A percentile compares a stretch with the other conserved stretches of the same genome.
Conservation (phyloP, 1,140 invertebrate genomes). For the Asbolus verrucosus region DNA sequence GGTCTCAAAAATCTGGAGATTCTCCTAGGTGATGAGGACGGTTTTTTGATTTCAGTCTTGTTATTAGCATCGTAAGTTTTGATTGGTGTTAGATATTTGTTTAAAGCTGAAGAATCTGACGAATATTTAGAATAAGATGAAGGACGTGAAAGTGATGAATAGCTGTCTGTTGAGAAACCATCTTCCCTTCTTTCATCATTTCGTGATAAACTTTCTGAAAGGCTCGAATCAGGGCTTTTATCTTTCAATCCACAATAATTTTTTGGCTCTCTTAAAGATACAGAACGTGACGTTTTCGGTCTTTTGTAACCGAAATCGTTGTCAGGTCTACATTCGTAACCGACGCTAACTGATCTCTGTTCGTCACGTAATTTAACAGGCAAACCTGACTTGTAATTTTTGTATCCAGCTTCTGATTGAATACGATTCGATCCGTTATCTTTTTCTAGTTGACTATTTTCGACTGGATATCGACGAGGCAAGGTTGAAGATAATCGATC, state of each 20-base stretch:
- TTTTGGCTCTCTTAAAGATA: conserved; percentile 54
- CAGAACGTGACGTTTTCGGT: conserved; percentile 52
- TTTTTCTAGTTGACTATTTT: conserved; percentile 37
- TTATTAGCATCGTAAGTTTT: conserved; percentile 48
- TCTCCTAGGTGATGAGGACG: conserved; percentile 61
- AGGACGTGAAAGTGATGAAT: conserved; percentile 51
- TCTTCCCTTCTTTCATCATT: conserved; percentile 55
- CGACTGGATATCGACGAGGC: conserved; percentile 54
- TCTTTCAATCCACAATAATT: conserved; percentile 44
- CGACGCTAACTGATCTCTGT: conserved; percentile 30
- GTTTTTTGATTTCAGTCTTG: conserved; percentile 57
- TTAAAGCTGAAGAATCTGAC: conserved; percentile 22
- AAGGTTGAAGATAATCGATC: conserved; percentile 54
- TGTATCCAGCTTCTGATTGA: not conserved
- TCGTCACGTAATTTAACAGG: conserved; percentile 53
- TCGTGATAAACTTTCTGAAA: conserved; percentile 58
- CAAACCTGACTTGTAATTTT: conserved; percentile 32
- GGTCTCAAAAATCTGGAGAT: conserved; percentile 80
- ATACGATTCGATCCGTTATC: not conserved
- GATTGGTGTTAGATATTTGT: conserved; percentile 48
- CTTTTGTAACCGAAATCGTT: conserved; percentile 48
- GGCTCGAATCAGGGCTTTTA: conserved; percentile 60
- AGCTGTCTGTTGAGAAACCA: conserved; percentile 46
- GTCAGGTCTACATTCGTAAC: too few relatives aligned
- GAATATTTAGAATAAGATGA: conserved; percentile 53